These are phyloP conservation scores for Melanargia galathea DNA, from an alignment of 2,888 invertebrate genomes.

Conservation along the genomic window DNA sequence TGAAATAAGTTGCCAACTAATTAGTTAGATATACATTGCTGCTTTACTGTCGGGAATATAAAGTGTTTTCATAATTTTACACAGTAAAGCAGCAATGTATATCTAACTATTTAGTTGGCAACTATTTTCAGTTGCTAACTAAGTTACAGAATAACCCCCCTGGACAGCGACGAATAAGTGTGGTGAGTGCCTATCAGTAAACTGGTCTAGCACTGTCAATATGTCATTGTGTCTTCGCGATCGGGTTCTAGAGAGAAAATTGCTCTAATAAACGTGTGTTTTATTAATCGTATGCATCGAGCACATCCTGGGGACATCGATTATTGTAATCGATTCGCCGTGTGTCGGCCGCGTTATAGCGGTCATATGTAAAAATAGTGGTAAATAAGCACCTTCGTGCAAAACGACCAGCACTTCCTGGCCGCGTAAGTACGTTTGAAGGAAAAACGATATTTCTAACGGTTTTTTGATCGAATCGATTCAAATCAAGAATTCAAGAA, in stretches of 20 bases:
- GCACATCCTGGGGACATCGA: constrained; percentile 69
- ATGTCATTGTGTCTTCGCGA: constrained; percentile 70
- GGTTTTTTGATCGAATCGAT: no score
- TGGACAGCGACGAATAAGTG: constrained; percentile 6
- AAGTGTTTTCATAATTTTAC: no score
- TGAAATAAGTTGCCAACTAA: no score
- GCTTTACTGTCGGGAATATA: no score
- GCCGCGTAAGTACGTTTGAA: neutral
- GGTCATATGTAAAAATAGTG: constrained; percentile 21
- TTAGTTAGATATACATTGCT: no score
- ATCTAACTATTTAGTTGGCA: no score
- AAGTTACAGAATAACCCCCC: no score
- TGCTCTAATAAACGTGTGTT: constrained; percentile 65
- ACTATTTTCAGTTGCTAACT: no score
- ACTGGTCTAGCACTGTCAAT: constrained; percentile 54
- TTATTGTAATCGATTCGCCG: constrained; percentile 59
- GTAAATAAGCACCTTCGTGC: constrained; percentile 16
- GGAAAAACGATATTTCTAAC: neutral
- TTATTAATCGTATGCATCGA: constrained; percentile 71
- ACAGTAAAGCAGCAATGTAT: no score
- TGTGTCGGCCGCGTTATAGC: constrained; percentile 23
- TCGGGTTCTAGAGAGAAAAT: constrained; percentile 71
- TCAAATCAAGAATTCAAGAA: no score
- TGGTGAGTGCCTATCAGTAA: constrained; percentile 42
- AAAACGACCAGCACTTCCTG: neutral